A percentile compares a stretch with the other conserved stretches of the same genome.
phyloP scores from a whole-genome alignment of 2,888 invertebrate species.

The Entomobrya multifasciata region DNA sequence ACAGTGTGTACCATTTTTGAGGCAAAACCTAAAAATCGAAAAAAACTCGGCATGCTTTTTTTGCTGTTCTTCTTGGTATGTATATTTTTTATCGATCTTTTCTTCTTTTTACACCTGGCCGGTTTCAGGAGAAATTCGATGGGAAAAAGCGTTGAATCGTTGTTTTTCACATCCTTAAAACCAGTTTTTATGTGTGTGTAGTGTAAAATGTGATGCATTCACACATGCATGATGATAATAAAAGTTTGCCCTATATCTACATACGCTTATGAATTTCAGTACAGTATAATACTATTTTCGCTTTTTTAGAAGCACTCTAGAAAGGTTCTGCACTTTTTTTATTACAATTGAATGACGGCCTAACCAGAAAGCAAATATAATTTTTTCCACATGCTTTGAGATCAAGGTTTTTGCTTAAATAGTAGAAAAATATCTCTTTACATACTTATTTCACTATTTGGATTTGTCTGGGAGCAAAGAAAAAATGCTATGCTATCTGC shows the following conservation, averaged over 20 bases:
- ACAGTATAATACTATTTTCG: not conserved
- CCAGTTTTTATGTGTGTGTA: too few species aligned
- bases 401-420: not conserved
- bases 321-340: not conserved
- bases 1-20: not conserved
- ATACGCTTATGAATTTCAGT: not conserved
- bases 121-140: constrained; percentile 9
- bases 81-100: constrained; percentile 9
- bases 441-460: not conserved
- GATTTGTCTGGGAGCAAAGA: not conserved
- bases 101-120: constrained; percentile 31
- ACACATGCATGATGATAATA: not conserved
- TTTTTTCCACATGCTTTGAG: constrained; percentile 15
- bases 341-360: constrained; percentile 22
- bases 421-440: not conserved
- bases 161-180: not conserved
- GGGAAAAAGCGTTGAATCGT: not conserved
- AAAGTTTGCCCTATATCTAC: constrained; percentile 7
- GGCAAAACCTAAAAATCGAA: not conserved
- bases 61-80: too few species aligned
- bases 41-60: not conserved
- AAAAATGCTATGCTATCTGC: not conserved
- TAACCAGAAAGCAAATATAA: constrained; percentile 31
- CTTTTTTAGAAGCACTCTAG: not conserved
- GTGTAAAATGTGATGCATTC: too few species aligned